Percentiles rank a stretch among this genome's conserved stretches.
These are phyloP conservation scores for Thermophis baileyi DNA, from an alignment of 2,113 vertebrate genomes.

Conservation along the genomic window DNA sequence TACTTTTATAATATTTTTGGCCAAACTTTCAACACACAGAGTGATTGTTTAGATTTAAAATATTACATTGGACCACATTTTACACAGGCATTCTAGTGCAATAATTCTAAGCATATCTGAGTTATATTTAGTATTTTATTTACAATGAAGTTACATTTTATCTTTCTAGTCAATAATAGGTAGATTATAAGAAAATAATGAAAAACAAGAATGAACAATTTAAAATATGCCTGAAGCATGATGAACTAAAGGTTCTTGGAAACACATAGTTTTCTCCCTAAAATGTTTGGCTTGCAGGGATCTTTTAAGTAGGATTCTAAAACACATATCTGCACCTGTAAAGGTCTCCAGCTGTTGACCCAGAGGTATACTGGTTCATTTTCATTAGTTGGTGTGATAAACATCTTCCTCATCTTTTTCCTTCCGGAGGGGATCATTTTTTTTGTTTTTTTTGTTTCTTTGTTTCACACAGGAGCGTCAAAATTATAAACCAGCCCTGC, in stretches of 20 bases:
- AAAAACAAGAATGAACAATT: neutral
- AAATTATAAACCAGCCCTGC: conserved; percentile 57
- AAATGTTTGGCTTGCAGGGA: conserved; percentile 50
- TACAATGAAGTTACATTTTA: neutral
- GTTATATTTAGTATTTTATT: neutral
- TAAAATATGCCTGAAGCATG: conserved; percentile 51
- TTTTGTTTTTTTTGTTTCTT: conserved; percentile 19
- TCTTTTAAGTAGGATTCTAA: neutral
- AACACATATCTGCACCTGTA: conserved; percentile 43
- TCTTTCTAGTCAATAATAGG: neutral
- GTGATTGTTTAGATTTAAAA: neutral
- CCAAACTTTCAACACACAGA: neutral
- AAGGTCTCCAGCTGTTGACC: conserved; percentile 44
- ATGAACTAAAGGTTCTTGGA: conserved; percentile 50
- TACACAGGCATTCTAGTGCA: neutral
- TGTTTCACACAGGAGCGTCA: conserved; percentile 34
- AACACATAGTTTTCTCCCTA: conserved; percentile 43
- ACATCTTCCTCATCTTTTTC: conserved; percentile 23
- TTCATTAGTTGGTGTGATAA: conserved; percentile 50
- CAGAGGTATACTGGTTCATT: conserved; percentile 34
- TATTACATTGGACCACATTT: neutral
- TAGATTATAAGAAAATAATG: neutral
- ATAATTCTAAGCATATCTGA: neutral
- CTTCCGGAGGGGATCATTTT: conserved; percentile 25
- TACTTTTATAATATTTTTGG: neutral